Evolutionary conservation across 2,113 vertebrate genomes (phyloP).

Genomic region (Dicerorhinus sumatrensis): DNA sequence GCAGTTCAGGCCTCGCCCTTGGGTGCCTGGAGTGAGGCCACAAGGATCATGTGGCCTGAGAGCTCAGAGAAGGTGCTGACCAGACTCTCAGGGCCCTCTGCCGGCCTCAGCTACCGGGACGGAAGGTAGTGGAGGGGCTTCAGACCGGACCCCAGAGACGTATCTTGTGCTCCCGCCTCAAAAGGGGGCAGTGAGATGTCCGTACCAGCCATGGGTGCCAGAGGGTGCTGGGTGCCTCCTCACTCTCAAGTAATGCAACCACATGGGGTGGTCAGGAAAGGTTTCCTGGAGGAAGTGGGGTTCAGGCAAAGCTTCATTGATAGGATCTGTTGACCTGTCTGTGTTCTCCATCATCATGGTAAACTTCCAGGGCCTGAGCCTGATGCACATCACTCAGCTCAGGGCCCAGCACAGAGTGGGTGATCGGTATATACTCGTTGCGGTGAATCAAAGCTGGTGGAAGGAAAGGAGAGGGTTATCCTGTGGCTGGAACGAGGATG

Average conservation of each 20-base stretch:
- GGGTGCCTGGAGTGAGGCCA: neutral
- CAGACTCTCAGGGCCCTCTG: neutral
- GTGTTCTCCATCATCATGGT: neutral
- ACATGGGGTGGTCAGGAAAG: too few species aligned
- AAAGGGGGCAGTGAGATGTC: neutral
- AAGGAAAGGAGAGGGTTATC: neutral
- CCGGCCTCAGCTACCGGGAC: neutral
- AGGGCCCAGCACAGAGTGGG: neutral
- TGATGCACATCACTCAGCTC: neutral
- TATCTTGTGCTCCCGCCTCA: accelerated
- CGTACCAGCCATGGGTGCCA: neutral
- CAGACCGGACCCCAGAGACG: neutral
- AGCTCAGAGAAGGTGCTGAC: neutral
- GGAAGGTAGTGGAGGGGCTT: neutral
- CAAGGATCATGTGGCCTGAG: neutral
- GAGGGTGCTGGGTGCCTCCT: too few species aligned
- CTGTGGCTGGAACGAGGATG: too few species aligned
- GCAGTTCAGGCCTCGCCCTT: neutral
- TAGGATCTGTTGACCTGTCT: neutral
- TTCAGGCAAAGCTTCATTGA: neutral
- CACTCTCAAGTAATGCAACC: neutral
- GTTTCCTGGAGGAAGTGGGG: neutral
- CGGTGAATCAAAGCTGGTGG: neutral
- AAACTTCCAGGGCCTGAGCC: neutral
- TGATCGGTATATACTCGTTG: neutral